Conservation (phyloP, 2,888 invertebrate species). For the Limenitis arthemis region DNA sequence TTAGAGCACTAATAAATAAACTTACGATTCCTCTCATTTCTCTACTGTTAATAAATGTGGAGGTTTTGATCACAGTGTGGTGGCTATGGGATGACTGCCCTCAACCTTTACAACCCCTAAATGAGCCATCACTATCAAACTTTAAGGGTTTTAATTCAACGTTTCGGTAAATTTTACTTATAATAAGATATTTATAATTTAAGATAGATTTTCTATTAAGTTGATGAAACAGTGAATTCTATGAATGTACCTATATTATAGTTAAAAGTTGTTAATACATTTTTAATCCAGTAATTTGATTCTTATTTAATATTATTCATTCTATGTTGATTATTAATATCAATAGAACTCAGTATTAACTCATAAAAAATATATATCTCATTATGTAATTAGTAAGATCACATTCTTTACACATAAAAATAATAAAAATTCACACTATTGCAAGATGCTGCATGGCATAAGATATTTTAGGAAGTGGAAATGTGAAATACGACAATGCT, state of each 20-base stretch:
- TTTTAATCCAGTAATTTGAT: too few relatives aligned
- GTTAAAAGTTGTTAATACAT: background rate
- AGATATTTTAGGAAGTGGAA: background rate
- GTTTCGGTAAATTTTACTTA: background rate
- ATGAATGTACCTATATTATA: background rate
- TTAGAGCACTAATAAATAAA: slow-evolving; percentile 56
- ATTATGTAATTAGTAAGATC: too few relatives aligned
- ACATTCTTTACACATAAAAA: too few relatives aligned
- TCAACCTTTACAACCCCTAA: background rate
- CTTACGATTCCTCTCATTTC: slow-evolving; percentile 55
- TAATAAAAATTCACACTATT: too few relatives aligned
- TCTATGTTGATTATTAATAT: too few relatives aligned
- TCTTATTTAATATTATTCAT: too few relatives aligned
- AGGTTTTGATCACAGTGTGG: slow-evolving; percentile 58
- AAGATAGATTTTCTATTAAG: background rate
- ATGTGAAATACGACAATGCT: background rate
- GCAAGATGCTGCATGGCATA: too few relatives aligned
- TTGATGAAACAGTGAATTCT: background rate
- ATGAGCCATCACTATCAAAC: background rate
- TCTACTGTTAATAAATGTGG: slow-evolving; percentile 54
- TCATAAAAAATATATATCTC: too few relatives aligned
- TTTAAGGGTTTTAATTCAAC: slow-evolving; percentile 7
- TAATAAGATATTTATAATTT: background rate
- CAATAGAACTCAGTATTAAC: too few relatives aligned
- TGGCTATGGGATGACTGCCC: slow-evolving; percentile 67